Base-by-base conservation (phyloP, 2,113 vertebrate genomes). In the Plestiodon gilberti region DNA sequence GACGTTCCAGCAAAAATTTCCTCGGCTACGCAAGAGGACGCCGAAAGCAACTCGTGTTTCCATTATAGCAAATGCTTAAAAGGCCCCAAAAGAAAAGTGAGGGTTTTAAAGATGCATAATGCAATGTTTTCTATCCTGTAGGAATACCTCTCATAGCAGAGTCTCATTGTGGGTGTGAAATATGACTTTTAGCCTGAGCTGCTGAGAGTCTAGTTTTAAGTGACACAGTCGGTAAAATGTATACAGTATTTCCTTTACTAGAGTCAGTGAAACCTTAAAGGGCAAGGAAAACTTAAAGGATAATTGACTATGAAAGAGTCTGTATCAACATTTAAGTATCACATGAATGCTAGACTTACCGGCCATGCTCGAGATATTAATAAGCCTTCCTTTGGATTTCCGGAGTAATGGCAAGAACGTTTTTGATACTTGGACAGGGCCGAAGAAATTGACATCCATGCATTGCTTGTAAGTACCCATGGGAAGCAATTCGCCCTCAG, bases 401-500 rank as follows among this genome's bases (percentile, higher is more conserved):
- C 98, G 93, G 22, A 99, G 96, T 84, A 98, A 88, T 0, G 98
- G 97, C 76, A 98, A 69, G 93, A 99, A 98, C 2, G 90, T 89
- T 93, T 98, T 97, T 0, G 97, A 97, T 86, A 98, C 88, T 65
- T 96, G 89, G 43, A 98, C 97, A 0, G 96, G 90, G 3, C 96
- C 96, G 0, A 98, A 97, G 95, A 98, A 99, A 93, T 99, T 99
- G 77, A 98, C 97, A 0, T 97, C 96, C 97, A 98, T 93, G 91
- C 95, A 97, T 6, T 88, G 94, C 82, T 94, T 96, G 93, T 96
- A 98, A 0, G 30, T 55, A 0, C 64, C 88, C 88, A 97, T 94
- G 3, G 97, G 96, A 2, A 97, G 93, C 92, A 98, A 95, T 93
- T 99, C 98, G 0, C 93, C 97, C 0, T 98, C 97, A 0, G 83